Evolutionary conservation across 2,797 vertebrate species (phyloP).

Genomic region (Lemur catta): DNA sequence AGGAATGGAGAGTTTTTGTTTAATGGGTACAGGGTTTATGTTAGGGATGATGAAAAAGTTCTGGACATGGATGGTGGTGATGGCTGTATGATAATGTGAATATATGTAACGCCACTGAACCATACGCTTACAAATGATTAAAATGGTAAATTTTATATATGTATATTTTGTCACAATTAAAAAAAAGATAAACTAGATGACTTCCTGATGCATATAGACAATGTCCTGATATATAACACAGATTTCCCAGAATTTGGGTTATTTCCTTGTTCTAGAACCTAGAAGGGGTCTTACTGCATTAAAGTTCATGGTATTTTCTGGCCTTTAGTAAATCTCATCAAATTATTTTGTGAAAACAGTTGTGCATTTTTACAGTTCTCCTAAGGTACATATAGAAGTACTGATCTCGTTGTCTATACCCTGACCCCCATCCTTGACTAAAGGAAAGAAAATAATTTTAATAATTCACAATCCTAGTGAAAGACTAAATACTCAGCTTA

Average conservation of each 20-base stretch:
- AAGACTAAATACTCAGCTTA: not conserved
- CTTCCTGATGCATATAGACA: not conserved
- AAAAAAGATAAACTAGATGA: not conserved
- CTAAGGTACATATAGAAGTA: not conserved
- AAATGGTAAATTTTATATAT: not conserved
- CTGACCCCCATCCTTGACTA: not conserved
- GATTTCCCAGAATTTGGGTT: not conserved
- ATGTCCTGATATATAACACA: not conserved
- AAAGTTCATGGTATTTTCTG: not conserved
- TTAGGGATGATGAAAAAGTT: not conserved
- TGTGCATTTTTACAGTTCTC: not conserved
- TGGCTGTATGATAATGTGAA: not conserved
- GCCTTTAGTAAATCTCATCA: not conserved
- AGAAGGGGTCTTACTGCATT: not conserved
- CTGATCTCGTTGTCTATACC: not conserved
- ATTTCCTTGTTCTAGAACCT: conserved; percentile 15
- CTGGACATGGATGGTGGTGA: not conserved
- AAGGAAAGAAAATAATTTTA: not conserved
- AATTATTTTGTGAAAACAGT: not conserved
- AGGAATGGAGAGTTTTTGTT: not conserved
- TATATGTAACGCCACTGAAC: not conserved
- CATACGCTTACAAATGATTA: not conserved
- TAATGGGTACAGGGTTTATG: not conserved
- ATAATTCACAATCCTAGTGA: not conserved
- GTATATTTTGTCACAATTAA: not conserved